Evolutionary conservation across 2,113 vertebrate genomes (phyloP).

Genomic region (Oryctolagus cuniculus): DNA sequence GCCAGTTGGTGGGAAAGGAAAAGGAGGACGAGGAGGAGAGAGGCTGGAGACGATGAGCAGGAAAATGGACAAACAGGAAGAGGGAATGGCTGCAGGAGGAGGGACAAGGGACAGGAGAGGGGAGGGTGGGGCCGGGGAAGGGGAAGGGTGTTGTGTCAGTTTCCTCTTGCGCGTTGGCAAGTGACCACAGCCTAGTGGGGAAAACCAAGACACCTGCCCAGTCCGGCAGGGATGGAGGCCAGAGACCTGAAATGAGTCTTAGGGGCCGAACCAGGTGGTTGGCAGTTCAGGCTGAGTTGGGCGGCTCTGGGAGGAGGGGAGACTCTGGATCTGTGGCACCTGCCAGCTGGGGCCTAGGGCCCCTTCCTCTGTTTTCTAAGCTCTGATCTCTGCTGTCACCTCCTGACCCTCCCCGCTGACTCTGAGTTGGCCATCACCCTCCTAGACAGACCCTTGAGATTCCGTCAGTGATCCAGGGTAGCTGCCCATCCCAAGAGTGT

Average conservation of each 20-base stretch:
- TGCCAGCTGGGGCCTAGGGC: not conserved
- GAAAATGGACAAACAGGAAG: not conserved
- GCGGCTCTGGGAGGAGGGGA: not conserved
- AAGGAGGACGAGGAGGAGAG: not conserved
- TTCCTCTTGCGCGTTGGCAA: not conserved
- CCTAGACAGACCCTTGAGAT: not conserved
- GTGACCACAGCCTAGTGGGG: not conserved
- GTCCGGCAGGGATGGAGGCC: fast-evolving
- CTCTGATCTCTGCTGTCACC: not conserved
- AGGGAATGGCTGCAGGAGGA: not conserved
- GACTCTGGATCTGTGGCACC: not conserved
- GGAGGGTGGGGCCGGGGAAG: fast-evolving
- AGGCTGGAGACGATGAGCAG: not conserved
- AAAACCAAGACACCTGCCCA: not conserved
- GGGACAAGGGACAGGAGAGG: not conserved
- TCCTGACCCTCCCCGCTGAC: not conserved
- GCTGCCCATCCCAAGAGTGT: not conserved
- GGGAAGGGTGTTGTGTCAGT: fast-evolving
- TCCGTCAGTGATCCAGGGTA: not conserved
- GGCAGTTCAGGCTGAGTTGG: not conserved
- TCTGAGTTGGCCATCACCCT: not conserved
- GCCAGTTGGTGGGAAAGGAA: not conserved
- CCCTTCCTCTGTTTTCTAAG: not conserved
- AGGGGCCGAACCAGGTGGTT: too few species aligned
- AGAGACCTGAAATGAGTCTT: not conserved